phyloP scores from a whole-genome alignment of 2,797 vertebrate genomes.

The Siniperca undulata region DNA sequence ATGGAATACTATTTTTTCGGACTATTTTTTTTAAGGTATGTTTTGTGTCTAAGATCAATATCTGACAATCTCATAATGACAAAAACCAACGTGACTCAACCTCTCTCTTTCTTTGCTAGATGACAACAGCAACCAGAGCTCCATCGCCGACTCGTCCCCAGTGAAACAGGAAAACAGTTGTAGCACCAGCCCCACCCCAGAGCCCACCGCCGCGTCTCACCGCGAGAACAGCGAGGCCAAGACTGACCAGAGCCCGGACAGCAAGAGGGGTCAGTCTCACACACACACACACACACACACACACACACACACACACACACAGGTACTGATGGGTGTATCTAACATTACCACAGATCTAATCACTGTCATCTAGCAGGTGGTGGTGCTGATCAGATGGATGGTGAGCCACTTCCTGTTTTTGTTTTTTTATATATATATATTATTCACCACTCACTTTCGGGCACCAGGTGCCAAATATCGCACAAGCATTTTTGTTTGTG shows the following conservation, averaged over 20 bases:
- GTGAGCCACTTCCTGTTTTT: constrained; percentile 45
- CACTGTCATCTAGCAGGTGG: not conserved
- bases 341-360: not conserved
- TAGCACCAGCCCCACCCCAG: constrained; percentile 95
- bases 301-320: not conserved
- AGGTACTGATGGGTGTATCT: too few relatives aligned
- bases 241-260: constrained; percentile 90
- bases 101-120: constrained; percentile 78
- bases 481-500: too few relatives aligned
- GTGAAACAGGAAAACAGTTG: constrained; percentile 98
- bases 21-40: too few relatives aligned
- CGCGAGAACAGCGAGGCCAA: constrained; percentile 86
- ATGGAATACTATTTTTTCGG: too few relatives aligned
- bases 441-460: too few relatives aligned
- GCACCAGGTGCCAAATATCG: too few relatives aligned
- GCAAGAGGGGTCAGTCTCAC: constrained; percentile 83
- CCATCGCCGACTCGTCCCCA: constrained; percentile 97
- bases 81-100: not conserved
- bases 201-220: constrained; percentile 83
- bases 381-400: not conserved
- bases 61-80: not conserved
- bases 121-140: constrained; percentile 99
- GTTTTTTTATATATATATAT: not conserved
- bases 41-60: not conserved
- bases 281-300: constrained; percentile 6